A percentile compares a stretch with the other conserved stretches of the same genome.
phyloP scores from a whole-genome alignment of 2,113 vertebrate genomes.

The Burhinus bistriatus region DNA sequence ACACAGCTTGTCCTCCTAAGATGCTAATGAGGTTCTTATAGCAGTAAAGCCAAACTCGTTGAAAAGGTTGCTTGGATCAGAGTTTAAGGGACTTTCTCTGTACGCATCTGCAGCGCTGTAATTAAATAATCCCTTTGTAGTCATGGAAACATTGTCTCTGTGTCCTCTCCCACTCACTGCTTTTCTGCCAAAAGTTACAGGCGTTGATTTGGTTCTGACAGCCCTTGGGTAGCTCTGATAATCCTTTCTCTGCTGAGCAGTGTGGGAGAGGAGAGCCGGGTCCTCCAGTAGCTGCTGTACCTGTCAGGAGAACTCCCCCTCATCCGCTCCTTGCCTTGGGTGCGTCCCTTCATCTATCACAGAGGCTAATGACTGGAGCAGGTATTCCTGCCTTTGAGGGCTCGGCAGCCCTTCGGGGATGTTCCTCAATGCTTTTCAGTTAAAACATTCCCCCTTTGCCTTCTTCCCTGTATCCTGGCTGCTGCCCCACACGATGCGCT shows the following conservation, averaged over 20 bases:
- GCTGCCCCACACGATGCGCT: fast-evolving
- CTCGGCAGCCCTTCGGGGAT: not conserved
- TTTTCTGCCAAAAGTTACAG: conserved; percentile 31
- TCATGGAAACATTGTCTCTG: conserved; percentile 64
- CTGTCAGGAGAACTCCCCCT: not conserved
- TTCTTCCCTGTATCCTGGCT: not conserved
- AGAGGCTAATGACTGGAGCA: not conserved
- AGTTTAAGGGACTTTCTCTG: not conserved
- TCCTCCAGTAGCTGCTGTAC: not conserved
- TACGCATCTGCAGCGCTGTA: conserved; percentile 33
- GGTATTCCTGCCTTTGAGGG: not conserved
- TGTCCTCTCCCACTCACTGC: conserved; percentile 54
- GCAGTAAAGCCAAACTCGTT: not conserved
- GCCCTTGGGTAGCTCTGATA: not conserved
- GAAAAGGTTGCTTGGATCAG: not conserved
- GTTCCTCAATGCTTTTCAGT: not conserved
- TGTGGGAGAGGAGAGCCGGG: not conserved
- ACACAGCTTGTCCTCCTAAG: not conserved
- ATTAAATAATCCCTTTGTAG: conserved; percentile 65
- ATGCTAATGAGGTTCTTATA: not conserved
- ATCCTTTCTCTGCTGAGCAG: not conserved
- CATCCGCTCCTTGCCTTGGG: not conserved
- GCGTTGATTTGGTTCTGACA: conserved; percentile 1
- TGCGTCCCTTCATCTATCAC: fast-evolving
- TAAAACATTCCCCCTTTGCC: fast-evolving